Evolutionary conservation across 1,140 invertebrate species (phyloP).

Genomic region (Penaeus japonicus): DNA sequence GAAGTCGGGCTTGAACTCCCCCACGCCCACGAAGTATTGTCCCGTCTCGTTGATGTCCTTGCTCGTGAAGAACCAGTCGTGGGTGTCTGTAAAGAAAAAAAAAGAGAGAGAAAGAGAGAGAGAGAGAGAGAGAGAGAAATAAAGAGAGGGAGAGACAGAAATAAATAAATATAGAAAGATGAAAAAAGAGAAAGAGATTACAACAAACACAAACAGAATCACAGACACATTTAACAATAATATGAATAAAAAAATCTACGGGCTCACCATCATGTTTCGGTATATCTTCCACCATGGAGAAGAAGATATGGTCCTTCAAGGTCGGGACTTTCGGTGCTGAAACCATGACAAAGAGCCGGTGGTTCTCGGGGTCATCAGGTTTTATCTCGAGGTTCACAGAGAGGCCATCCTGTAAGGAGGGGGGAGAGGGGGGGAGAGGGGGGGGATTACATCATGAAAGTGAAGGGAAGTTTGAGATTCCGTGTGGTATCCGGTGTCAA

Average conservation of each 20-base stretch:
- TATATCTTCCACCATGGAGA: background rate
- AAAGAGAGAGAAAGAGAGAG: too few species aligned
- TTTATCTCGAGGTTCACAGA: background rate
- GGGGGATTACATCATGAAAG: too few species aligned
- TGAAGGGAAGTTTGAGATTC: background rate
- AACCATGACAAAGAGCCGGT: background rate
- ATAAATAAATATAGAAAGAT: too few species aligned
- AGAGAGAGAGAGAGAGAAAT: too few species aligned
- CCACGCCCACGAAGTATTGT: slow-evolving; percentile 61
- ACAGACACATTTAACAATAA: background rate
- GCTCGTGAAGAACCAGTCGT: background rate
- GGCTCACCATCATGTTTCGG: background rate
- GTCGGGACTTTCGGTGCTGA: background rate
- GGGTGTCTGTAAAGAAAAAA: too few species aligned
- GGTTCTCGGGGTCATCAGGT: background rate
- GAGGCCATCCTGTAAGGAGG: background rate
- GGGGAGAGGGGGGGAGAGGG: too few species aligned
- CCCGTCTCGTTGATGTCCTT: slow-evolving; percentile 55
- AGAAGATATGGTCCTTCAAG: background rate
- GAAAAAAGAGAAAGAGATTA: too few species aligned
- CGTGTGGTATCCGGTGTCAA: too few species aligned
- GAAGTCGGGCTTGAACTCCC: slow-evolving; percentile 47
- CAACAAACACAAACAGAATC: background rate
- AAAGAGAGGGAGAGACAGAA: too few species aligned
- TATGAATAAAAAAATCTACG: background rate